phyloP scores from a whole-genome alignment of 2,888 invertebrate species.

The Pyrrhia umbra region DNA sequence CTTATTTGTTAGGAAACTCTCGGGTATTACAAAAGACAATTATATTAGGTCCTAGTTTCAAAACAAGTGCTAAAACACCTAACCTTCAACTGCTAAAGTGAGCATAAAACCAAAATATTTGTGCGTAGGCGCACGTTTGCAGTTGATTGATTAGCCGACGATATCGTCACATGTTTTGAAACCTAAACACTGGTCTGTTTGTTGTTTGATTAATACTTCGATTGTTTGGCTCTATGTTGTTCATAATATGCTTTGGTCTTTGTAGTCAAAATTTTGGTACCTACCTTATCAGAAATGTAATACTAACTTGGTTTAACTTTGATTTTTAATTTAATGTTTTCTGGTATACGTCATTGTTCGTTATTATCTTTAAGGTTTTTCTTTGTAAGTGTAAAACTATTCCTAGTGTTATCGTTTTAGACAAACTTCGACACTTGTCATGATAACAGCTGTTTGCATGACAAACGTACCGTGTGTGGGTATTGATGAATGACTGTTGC shows the following conservation, averaged over 20 bases:
- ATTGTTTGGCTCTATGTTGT: constrained; percentile 30
- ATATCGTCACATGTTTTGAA: constrained; percentile 58
- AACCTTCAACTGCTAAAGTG: constrained; percentile 41
- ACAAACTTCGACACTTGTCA: neutral
- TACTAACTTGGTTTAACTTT: neutral
- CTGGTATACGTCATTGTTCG: neutral
- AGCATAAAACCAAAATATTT: constrained; percentile 38
- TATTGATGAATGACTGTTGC: constrained; percentile 1
- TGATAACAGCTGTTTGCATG: neutral
- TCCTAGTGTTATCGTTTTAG: neutral
- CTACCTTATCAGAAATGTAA: neutral
- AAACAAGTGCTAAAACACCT: constrained; percentile 37
- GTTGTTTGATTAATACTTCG: constrained; percentile 44
- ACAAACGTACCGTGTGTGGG: constrained; percentile 5
- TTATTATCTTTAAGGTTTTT: neutral
- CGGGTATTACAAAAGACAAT: constrained; percentile 5
- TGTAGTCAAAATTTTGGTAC: constrained; percentile 9
- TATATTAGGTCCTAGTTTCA: constrained; percentile 15
- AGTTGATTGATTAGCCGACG: constrained; percentile 54
- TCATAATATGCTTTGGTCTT: constrained; percentile 4
- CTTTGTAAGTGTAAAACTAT: neutral
- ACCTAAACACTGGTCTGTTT: constrained; percentile 36
- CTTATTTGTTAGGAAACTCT: neutral
- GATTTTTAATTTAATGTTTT: neutral
- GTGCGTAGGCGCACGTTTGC: constrained; percentile 55